Base-by-base conservation (phyloP, 53 echinoderm and acorn worm genomes). In the Stichopus horrens region DNA sequence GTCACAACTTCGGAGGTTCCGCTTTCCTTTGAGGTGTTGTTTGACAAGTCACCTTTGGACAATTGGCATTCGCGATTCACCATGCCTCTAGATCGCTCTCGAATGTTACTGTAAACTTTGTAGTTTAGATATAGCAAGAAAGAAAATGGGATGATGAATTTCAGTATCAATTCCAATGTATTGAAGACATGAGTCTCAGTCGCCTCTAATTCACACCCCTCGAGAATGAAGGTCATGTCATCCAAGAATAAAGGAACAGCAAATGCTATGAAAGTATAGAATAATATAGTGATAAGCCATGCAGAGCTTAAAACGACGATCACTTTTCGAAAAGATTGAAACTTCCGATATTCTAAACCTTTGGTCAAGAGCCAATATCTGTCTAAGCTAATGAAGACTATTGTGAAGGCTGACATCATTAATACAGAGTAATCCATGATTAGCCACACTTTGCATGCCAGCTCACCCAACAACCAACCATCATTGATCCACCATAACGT, bases 361-460 rank as follows among this genome's bases (percentile, higher is more conserved):
- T 91, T 97, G 23, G 91, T 95, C 55, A 97, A 86, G 10, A 97
- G 91, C 97, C 97, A 97, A 79, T 97, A 95, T 0, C 97, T 90
- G 73, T 97, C 97, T 9, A 96, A 77, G 63, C 96, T 96, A 67
- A 96, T 96, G 58, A 92, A 91, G 13, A 96, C 78, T 5, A 96
- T 90, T 0, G 92, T 90, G 21, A 90, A 88, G 22, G 94, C 90
- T 9, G 96, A 91, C 68, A 93, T 92, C 52, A 89, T 83, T 5
- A 90, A 85, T 0, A 91, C 86, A 3, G 90, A 84, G 71, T 93
- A 94, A 86, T 96, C 96, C 54, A 96, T 8, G 6, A 87, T 78
- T 0, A 92, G 88, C 89, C 85, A 94, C 9, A 92, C 53, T 21
- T 93, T 91, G 76, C 96, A 96, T 0, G 76, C 77, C 18, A 88